phyloP scores from a whole-genome alignment of 2,797 vertebrate genomes.

The Hozukius guyotensis region DNA sequence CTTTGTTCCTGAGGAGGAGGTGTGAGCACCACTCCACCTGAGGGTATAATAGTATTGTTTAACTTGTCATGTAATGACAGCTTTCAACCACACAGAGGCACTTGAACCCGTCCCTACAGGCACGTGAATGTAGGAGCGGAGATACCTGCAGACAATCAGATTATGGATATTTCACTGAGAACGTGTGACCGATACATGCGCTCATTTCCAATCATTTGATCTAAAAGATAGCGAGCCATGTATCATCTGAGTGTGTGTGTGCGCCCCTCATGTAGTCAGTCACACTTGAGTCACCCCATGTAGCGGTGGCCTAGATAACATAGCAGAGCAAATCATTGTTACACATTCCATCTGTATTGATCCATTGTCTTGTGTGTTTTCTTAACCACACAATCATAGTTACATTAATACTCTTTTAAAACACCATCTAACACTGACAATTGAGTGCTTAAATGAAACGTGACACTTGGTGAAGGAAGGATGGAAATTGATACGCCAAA shows the following conservation, averaged over 20 bases:
- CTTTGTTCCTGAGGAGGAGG: neutral
- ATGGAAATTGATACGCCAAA: constrained; percentile 18
- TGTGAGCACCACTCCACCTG: constrained; percentile 9
- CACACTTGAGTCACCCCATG: constrained; percentile 12
- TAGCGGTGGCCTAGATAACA: constrained; percentile 14
- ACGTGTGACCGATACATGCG: neutral
- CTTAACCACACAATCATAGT: neutral
- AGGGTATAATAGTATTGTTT: neutral
- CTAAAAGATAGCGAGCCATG: neutral
- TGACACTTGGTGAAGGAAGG: neutral
- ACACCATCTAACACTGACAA: neutral
- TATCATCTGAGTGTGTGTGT: neutral
- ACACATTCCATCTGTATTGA: constrained; percentile 34
- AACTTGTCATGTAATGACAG: constrained; percentile 49
- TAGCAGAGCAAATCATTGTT: constrained; percentile 1
- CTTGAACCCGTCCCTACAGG: constrained; percentile 26
- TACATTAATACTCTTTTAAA: constrained; percentile 14
- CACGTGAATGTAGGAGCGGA: neutral
- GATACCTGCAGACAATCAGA: constrained; percentile 23
- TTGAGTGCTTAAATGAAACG: constrained; percentile 3
- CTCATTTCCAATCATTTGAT: neutral
- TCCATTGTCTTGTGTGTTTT: neutral
- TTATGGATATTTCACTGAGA: neutral
- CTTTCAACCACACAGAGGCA: constrained; percentile 59
- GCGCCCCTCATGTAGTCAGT: neutral